Conservation (phyloP, 2,797 vertebrate species). For the Erpetoichthys calabaricus region DNA sequence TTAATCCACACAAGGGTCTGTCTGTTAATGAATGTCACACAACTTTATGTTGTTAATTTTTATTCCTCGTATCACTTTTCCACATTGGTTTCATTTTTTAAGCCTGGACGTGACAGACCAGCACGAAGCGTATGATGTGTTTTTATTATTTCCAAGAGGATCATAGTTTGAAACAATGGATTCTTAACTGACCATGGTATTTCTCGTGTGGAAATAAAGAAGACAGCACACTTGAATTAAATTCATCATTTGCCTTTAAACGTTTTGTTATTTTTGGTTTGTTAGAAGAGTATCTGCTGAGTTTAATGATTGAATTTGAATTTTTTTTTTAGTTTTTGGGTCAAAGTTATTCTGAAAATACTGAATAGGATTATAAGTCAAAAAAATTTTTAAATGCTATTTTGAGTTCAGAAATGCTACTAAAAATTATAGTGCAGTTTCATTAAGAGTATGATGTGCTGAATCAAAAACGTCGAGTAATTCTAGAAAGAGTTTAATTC, state of each 20-base stretch:
- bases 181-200: conserved; percentile 2
- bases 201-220: conserved; percentile 1
- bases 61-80: conserved; percentile 43
- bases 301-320: too few species aligned
- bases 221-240: conserved; percentile 5
- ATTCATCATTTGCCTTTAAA: neutral
- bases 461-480: too few species aligned
- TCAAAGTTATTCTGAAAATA: too few species aligned
- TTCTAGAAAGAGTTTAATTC: too few species aligned
- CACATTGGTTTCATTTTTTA: conserved; percentile 19
- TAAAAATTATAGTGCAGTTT: too few species aligned
- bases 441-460: too few species aligned
- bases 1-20: conserved; percentile 44
- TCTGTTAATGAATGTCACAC: conserved; percentile 25
- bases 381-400: too few species aligned
- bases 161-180: conserved; percentile 7
- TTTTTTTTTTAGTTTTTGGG: too few species aligned
- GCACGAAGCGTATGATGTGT: conserved; percentile 41
- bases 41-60: conserved; percentile 29
- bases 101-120: conserved; percentile 32
- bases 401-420: too few species aligned
- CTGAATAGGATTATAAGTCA: too few species aligned
- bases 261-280: too few species aligned
- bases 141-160: neutral
- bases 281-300: too few species aligned